phyloP scores from a whole-genome alignment of 2,888 invertebrate genomes.

The Parnassius orleans region DNA sequence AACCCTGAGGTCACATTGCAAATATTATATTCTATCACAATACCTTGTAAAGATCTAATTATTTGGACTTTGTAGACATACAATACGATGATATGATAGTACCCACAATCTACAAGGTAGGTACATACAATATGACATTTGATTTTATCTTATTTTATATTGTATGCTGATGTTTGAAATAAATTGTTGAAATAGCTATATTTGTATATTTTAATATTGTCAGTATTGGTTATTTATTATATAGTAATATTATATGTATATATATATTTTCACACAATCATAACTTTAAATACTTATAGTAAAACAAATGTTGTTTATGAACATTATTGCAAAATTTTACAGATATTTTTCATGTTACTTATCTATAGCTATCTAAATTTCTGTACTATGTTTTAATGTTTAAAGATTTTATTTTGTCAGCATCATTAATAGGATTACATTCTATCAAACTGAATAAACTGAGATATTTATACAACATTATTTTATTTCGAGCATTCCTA shows the following conservation, averaged over 20 bases:
- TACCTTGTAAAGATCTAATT: constrained; percentile 48
- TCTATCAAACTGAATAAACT: constrained; percentile 40
- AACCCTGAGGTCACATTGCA: constrained; percentile 63
- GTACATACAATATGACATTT: constrained; percentile 58
- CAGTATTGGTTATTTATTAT: constrained; percentile 44
- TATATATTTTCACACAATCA: constrained; percentile 24
- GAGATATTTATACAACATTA: constrained; percentile 36
- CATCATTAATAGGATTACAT: constrained; percentile 52
- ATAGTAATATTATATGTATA: constrained; percentile 32
- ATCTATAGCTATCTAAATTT: constrained; percentile 52
- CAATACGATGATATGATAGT: constrained; percentile 46
- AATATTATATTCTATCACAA: constrained; percentile 51
- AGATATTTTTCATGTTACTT: constrained; percentile 23
- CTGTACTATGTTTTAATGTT: constrained; percentile 49
- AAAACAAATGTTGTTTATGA: constrained; percentile 37
- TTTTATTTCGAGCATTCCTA: constrained; percentile 21
- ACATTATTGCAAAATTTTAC: constrained; percentile 31
- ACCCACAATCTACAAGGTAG: constrained; percentile 57
- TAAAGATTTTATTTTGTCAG: constrained; percentile 56
- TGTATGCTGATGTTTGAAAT: constrained; percentile 62
- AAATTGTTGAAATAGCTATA: constrained; percentile 57
- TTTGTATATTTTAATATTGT: constrained; percentile 35
- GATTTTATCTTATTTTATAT: constrained; percentile 57
- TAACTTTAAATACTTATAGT: constrained; percentile 27
- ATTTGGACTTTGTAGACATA: constrained; percentile 44